Percentiles rank a stretch among this genome's conserved stretches.
These are phyloP conservation scores for Agapornis canus DNA, from an alignment of 2,797 vertebrate species.

Conservation along the genomic window DNA sequence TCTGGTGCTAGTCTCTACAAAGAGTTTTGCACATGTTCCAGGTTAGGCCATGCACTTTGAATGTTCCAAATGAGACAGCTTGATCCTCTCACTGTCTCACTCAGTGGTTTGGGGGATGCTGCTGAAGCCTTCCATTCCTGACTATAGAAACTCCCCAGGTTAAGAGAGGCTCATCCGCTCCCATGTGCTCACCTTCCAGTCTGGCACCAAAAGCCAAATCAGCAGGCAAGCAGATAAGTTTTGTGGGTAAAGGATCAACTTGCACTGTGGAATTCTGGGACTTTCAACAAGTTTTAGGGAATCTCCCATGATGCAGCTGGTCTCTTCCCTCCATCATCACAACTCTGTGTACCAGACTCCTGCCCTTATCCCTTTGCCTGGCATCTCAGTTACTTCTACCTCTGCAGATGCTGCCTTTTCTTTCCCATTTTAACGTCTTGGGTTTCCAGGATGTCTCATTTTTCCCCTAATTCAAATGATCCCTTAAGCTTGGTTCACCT, in stretches of 20 bases:
- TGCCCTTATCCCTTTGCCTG: background rate
- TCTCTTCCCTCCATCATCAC: background rate
- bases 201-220: background rate
- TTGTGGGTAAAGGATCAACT: background rate
- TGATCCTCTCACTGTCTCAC: background rate
- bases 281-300: background rate
- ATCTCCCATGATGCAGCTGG: background rate
- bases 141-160: background rate
- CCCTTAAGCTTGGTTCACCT: background rate
- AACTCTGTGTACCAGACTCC: background rate
- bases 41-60: background rate
- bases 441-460: background rate
- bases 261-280: background rate
- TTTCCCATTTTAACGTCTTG: background rate
- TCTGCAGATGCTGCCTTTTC: background rate
- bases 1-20: background rate
- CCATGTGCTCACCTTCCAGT: accelerated
- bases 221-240: accelerated
- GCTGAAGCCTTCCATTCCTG: background rate
- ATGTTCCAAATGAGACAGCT: background rate
- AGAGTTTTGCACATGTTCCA: background rate
- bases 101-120: conserved; percentile 22
- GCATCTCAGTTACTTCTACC: background rate
- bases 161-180: background rate
- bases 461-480: background rate